Base-by-base conservation (phyloP, 2,888 invertebrate genomes). In the Luffia ferchaultella region DNA sequence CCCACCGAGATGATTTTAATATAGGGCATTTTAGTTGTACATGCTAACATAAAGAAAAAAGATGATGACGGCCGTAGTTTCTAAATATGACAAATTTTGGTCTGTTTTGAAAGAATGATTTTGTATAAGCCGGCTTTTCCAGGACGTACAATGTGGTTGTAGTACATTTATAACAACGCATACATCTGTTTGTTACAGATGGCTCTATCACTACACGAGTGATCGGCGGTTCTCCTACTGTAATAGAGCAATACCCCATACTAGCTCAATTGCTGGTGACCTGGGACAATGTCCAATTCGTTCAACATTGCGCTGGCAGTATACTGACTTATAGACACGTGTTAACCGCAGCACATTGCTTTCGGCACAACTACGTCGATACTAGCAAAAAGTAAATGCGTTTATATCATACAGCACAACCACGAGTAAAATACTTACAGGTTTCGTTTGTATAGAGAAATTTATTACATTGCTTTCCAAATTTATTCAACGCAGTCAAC, bases 301-400 rank as follows among this genome's bases (percentile, higher is more conserved):
- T 60, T 2, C 83, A 83, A 54, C 70, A 80, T 51, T 83, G 83
- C 54, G 82, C 83, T 0, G 83, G 79, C 42, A 70, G 76, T 18
- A 73, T 83, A 19, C 55, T 83, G 17, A 83, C 83, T 0, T 65
- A 76, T 0, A 64, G 70, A 0, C 83, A 83, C 52, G 66, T 80
- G 9, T 62, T 83, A 50, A 76, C 83, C 0, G 68, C 79, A 0
- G 82, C 82, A 0, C 83, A 83, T 50, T 83, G 83, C 55, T 83
- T 75, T 53, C 82, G 77, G 54, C 70, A 70, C 51, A 78, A 69
- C 46, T 30, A 30, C 30, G 55, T 52, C n/a, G 69, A 71, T 53
- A 73, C 72, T 3, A 70, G 70, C 1, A 67, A 62, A 44, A 72
- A 82, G 82, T 82, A 59, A 74, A 76, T 67, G 18, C 45, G 7